These are phyloP conservation scores for Tangara arthus DNA, from an alignment of 2,797 vertebrate genomes.

Conservation along the genomic window DNA sequence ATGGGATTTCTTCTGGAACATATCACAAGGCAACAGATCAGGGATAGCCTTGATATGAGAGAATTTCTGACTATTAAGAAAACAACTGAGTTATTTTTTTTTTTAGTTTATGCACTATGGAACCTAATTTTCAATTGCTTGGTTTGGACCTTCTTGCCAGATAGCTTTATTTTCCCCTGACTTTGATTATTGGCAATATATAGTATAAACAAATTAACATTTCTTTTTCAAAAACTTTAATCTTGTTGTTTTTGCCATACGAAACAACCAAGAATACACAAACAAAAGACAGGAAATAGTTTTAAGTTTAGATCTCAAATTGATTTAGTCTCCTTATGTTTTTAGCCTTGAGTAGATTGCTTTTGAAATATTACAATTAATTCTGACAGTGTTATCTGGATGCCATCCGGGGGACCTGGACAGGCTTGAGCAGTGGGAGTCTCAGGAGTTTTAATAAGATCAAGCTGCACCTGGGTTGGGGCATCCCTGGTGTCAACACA, in stretches of 20 bases:
- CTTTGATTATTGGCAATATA: neutral
- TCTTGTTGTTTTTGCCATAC: neutral
- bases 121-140: slow-evolving; percentile 5
- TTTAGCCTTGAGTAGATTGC: neutral
- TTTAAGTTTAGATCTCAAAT: neutral
- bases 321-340: neutral
- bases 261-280: neutral
- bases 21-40: neutral
- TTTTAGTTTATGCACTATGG: neutral
- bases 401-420: neutral
- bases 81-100: neutral
- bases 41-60: neutral
- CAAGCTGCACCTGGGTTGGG: neutral
- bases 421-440: neutral
- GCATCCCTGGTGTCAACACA: fast-evolving
- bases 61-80: neutral
- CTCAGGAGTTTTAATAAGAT: neutral
- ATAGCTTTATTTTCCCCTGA: neutral
- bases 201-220: neutral
- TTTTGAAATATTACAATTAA: neutral
- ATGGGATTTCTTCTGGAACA: neutral
- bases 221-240: slow-evolving; percentile 5
- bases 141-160: neutral
- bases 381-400: neutral
- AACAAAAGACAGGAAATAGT: neutral